Conservation (phyloP, 2,113 vertebrate species). For the Lophura nycthemera region DNA sequence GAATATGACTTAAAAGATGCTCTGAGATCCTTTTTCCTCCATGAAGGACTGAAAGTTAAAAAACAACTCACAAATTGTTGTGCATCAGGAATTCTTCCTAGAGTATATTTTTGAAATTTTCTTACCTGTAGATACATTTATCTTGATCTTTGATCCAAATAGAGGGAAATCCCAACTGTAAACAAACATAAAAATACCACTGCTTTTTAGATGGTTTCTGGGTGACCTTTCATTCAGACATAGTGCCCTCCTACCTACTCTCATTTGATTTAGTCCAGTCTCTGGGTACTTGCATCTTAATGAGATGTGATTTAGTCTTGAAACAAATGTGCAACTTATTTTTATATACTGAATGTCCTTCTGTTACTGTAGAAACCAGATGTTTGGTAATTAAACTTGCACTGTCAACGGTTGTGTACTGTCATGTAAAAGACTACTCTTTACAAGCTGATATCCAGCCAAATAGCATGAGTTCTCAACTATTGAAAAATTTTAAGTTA, state of each 20-base stretch:
- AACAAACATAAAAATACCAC: background rate
- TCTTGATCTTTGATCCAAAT: background rate
- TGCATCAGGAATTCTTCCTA: background rate
- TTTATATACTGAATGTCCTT: constrained; percentile 13
- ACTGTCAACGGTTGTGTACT: background rate
- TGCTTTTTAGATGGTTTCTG: background rate
- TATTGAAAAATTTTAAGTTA: background rate
- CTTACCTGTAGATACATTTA: background rate
- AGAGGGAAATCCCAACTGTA: background rate
- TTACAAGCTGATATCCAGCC: background rate
- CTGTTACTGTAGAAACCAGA: constrained; percentile 58
- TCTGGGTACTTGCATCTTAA: background rate
- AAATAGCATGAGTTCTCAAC: background rate
- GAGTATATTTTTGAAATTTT: background rate
- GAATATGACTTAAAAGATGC: background rate
- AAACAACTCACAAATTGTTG: background rate
- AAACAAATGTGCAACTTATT: constrained; percentile 2
- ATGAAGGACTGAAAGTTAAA: background rate
- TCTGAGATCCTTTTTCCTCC: background rate
- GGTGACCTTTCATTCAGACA: background rate
- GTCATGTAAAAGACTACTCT: constrained; percentile 19
- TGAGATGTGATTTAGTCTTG: background rate
- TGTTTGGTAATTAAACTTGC: constrained; percentile 35
- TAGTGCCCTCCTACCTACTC: background rate
- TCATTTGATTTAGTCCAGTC: background rate